Base-by-base conservation (phyloP, 2,113 vertebrate species). In the Platycercus adscitus region DNA sequence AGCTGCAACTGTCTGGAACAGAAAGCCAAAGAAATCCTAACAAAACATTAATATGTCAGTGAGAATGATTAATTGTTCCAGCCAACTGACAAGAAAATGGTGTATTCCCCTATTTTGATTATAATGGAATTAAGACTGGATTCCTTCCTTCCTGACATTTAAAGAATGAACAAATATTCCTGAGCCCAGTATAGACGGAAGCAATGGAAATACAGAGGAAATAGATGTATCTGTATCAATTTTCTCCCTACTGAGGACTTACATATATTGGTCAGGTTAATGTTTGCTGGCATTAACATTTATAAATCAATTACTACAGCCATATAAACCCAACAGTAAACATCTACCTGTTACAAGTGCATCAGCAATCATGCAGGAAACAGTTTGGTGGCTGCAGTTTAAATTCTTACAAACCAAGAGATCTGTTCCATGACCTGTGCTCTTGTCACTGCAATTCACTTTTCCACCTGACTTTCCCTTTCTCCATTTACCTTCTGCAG, bases 401-500 rank as follows among this genome's bases (percentile, higher is more conserved):
- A 49, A 53, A 14, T 15, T 37, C 33, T 63, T 79, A 13, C 31
- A 13, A 10, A 31, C 8, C 76, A n/a, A 43, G 13, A 58, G n/a
- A 70, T 33, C 39, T 49, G 5, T 20, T 47, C 41, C 53, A 25
- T 4, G 3, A 3, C 0, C 6, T 4, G 3, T 13, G 6, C n/a
- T 29, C 28, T 39, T 37, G 8, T 4, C 43, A 5, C 53, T 14
- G 24, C 43, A 53, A 14, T n/a, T 46, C 25, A 29, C 53, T 66
- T 1, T 19, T 41, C 17, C 15, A 18, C 47, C 71, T n/a, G 50
- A n/a, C 66, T 68, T 66, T 33, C 25, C 46, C 39, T 24, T 39
- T 19, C 24, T 8, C 37, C 20, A 17, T 98, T 97, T 97, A 99
- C 99, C 99, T 99, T 99, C 98, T 99, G 99, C 98, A 99, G 99